phyloP scores from a whole-genome alignment of 2,888 invertebrate genomes.

The Arenicola marina region DNA sequence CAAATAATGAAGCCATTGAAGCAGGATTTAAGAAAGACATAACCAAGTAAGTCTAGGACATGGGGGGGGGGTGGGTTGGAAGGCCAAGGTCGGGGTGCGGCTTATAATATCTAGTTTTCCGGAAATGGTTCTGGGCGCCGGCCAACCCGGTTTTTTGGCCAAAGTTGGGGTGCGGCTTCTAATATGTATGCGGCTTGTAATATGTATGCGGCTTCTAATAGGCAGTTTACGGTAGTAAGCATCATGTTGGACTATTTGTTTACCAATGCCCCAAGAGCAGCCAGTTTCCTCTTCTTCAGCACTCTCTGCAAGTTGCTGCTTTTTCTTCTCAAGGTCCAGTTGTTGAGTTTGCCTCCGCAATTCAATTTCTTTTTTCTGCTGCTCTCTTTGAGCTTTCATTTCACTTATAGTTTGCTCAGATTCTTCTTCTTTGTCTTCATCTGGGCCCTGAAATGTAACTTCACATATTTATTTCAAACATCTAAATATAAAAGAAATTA shows the following conservation, averaged over 20 bases:
- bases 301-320: conserved; percentile 53
- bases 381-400: conserved; percentile 54
- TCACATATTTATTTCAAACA: background rate
- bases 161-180: too few species aligned
- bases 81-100: too few species aligned
- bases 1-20: too few species aligned
- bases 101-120: too few species aligned
- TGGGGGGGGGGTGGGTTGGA: too few species aligned
- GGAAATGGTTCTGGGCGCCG: too few species aligned
- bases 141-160: too few species aligned
- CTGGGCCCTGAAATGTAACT: conserved; percentile 72
- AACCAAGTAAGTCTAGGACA: background rate
- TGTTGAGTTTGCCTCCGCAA: conserved; percentile 45
- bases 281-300: conserved; percentile 68
- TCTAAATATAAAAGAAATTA: too few species aligned
- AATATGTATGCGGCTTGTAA: too few species aligned
- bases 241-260: background rate
- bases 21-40: too few species aligned
- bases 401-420: conserved; percentile 71
- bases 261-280: conserved; percentile 91
- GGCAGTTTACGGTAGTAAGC: too few species aligned
- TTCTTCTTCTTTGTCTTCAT: conserved; percentile 84
- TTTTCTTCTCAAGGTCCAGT: conserved; percentile 63
- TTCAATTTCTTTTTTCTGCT: conserved; percentile 52
- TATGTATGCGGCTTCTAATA: too few species aligned